phyloP scores from a whole-genome alignment of 1,140 invertebrate species.

The Drosophila paulistorum region DNA sequence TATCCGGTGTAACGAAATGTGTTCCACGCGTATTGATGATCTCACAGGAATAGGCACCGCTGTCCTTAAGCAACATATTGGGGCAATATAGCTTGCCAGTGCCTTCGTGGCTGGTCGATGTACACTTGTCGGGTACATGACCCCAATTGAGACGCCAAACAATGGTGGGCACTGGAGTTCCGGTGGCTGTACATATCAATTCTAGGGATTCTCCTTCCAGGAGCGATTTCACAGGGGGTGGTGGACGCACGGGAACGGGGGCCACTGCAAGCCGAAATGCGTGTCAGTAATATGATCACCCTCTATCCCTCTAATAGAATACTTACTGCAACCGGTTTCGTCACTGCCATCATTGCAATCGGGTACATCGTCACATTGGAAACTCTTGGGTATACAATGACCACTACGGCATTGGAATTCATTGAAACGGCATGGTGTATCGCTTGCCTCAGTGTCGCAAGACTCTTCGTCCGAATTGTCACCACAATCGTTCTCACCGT shows the following conservation, averaged over 20 bases:
- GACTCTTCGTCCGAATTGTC: constrained; percentile 93
- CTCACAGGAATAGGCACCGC: constrained; percentile 99
- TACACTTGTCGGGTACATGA: constrained; percentile 94
- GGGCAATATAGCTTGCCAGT: constrained; percentile 92
- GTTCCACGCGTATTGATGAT: constrained; percentile 94
- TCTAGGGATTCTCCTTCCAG: constrained; percentile 89
- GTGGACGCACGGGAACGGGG: constrained; percentile 87
- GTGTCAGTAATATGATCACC: constrained; percentile 17
- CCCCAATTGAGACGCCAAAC: constrained; percentile 99
- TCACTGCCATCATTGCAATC: constrained; percentile 96
- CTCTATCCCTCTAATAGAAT: background rate
- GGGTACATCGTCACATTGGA: constrained; percentile 94
- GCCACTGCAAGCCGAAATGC: constrained; percentile 71
- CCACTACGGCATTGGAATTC: constrained; percentile 92
- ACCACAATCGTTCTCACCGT: constrained; percentile 94
- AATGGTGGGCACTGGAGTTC: constrained; percentile 94
- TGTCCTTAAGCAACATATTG: constrained; percentile 89
- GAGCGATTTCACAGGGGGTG: constrained; percentile 88
- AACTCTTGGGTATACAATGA: constrained; percentile 96
- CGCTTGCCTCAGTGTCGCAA: constrained; percentile 85
- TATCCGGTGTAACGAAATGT: constrained; percentile 94
- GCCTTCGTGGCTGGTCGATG: constrained; percentile 89
- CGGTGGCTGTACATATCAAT: constrained; percentile 93
- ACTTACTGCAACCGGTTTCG: constrained; percentile 92
- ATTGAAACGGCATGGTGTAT: constrained; percentile 89